phyloP scores from a whole-genome alignment of 2,797 vertebrate genomes.

The Sorex maritimensis region DNA sequence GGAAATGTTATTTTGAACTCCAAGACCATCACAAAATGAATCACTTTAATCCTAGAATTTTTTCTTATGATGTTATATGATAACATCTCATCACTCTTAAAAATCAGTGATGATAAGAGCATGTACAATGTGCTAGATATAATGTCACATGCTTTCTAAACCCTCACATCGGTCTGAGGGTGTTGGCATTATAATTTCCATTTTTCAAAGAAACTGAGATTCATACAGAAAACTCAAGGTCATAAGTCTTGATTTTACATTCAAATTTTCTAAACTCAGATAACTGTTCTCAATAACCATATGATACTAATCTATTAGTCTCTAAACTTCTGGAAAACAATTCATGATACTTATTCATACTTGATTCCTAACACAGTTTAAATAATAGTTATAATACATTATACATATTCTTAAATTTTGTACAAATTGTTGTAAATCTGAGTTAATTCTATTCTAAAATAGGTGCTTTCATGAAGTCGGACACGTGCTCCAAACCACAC shows the following conservation, averaged over 20 bases:
- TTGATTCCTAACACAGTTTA: constrained; percentile 34
- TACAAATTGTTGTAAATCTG: constrained; percentile 55
- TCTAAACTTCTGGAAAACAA: constrained; percentile 30
- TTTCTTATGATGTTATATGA: background rate
- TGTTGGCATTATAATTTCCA: background rate
- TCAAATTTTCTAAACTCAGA: constrained; percentile 21
- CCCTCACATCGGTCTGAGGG: background rate
- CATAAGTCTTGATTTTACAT: background rate
- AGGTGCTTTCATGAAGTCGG: background rate
- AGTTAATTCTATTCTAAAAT: constrained; percentile 10
- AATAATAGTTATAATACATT: background rate
- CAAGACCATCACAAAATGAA: background rate
- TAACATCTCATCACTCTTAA: background rate
- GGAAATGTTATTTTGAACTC: background rate
- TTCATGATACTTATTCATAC: background rate
- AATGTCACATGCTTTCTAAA: background rate
- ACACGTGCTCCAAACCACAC: background rate
- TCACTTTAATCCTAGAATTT: background rate
- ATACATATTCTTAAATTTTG: background rate
- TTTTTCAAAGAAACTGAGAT: constrained; percentile 11
- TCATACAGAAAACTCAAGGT: background rate
- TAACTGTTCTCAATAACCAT: background rate
- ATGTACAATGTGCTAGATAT: background rate
- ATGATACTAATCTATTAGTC: background rate
- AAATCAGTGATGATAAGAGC: background rate